These are phyloP conservation scores for Gnatocerus cornutus DNA, from an alignment of 2,888 invertebrate genomes.

Conservation along the genomic window DNA sequence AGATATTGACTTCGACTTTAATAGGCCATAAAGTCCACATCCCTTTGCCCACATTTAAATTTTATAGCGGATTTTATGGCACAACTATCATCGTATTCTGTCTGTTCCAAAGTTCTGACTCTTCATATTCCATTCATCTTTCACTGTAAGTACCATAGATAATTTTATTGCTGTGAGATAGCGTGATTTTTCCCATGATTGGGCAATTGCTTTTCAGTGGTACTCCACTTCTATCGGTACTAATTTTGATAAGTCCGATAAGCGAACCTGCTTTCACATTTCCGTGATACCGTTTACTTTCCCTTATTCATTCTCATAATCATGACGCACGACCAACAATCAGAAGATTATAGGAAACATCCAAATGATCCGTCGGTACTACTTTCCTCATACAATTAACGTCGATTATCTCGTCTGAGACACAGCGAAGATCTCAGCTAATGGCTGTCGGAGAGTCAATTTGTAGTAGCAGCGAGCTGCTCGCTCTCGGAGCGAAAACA, in stretches of 20 bases:
- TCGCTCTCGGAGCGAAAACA: slow-evolving; percentile 44
- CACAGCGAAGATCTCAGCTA: slow-evolving; percentile 30
- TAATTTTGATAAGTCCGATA: slow-evolving; percentile 14
- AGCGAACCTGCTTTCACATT: slow-evolving; percentile 32
- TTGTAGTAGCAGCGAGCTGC: slow-evolving; percentile 36
- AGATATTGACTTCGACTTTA: slow-evolving; percentile 16
- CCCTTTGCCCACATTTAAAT: slow-evolving; percentile 13
- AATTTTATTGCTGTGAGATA: neutral
- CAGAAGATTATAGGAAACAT: slow-evolving; percentile 12
- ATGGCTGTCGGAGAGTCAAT: slow-evolving; percentile 44
- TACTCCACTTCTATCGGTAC: neutral
- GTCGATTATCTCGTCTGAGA: slow-evolving; percentile 37
- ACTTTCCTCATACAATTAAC: slow-evolving; percentile 9
- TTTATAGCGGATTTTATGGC: slow-evolving; percentile 10
- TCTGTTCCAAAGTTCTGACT: neutral
- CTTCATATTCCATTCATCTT: neutral
- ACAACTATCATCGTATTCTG: slow-evolving; percentile 8
- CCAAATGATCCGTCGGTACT: neutral
- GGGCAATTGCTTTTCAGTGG: neutral
- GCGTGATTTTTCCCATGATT: neutral
- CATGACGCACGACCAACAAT: slow-evolving; percentile 36
- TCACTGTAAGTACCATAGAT: neutral
- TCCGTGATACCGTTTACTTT: slow-evolving; percentile 26
- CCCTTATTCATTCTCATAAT: slow-evolving; percentile 22
- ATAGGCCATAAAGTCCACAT: slow-evolving; percentile 7